phyloP scores from a whole-genome alignment of 2,113 vertebrate genomes.

The Jacana jacana region DNA sequence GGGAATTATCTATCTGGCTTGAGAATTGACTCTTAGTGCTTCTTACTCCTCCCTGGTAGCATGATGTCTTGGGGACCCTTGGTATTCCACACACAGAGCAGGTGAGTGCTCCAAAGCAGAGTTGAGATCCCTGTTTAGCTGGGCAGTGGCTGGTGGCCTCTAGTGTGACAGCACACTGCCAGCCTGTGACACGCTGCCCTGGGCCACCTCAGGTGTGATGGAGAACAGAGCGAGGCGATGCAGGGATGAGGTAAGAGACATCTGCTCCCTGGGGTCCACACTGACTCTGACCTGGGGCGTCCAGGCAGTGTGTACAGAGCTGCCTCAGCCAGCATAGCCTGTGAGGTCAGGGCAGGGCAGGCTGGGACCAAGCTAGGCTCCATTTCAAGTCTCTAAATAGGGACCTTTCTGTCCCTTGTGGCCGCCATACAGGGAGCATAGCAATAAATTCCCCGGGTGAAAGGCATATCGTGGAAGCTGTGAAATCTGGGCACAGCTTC shows the following conservation, averaged over 20 bases:
- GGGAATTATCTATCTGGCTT: neutral
- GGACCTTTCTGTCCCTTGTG: neutral
- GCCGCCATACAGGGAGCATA: neutral
- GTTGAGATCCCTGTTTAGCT: neutral
- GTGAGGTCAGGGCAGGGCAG: accelerated
- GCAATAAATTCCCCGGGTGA: neutral
- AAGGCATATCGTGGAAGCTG: neutral
- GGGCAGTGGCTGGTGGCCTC: neutral
- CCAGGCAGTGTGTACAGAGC: accelerated
- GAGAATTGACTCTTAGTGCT: neutral
- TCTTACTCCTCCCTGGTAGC: neutral
- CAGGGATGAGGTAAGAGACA: no score
- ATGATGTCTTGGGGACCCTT: neutral
- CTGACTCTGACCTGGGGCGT: neutral
- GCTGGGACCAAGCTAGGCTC: neutral
- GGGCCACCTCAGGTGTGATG: no score
- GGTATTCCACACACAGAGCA: neutral
- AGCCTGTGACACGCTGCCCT: neutral
- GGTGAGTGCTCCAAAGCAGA: neutral
- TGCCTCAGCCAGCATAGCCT: neutral
- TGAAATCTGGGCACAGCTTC: neutral
- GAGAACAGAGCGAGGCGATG: neutral
- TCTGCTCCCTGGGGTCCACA: accelerated
- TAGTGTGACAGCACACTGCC: neutral
- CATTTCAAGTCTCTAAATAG: neutral